These are phyloP conservation scores for Drosophila oshimai DNA, from an alignment of 1,140 invertebrate genomes.

Conservation along the genomic window DNA sequence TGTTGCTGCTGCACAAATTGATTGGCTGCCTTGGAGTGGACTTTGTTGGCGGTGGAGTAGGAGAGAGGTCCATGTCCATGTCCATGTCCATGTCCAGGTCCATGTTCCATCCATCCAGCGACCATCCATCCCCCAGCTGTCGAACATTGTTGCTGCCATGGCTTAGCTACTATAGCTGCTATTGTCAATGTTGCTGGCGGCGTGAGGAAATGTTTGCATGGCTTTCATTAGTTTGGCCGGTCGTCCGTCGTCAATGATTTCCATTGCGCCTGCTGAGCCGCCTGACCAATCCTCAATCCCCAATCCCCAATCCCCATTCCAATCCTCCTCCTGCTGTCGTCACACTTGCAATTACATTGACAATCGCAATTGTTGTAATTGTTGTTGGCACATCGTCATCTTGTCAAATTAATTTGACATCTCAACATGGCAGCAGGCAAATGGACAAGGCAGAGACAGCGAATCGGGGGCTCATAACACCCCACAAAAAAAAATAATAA, in stretches of 20 bases:
- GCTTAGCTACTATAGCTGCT: slow-evolving; percentile 14
- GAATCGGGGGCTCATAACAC: slow-evolving; percentile 14
- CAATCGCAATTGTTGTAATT: slow-evolving; percentile 75
- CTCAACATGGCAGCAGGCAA: slow-evolving; percentile 58
- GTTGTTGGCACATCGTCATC: slow-evolving; percentile 75
- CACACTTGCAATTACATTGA: slow-evolving; percentile 78
- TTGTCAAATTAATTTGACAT: slow-evolving; percentile 79
- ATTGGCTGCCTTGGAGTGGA: slow-evolving; percentile 58
- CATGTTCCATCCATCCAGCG: slow-evolving; percentile 66
- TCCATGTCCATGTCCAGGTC: slow-evolving; percentile 43
- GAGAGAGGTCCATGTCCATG: background rate
- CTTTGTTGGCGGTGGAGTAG: background rate
- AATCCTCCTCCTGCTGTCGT: slow-evolving; percentile 57
- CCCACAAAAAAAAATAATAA: background rate
- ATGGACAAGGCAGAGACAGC: slow-evolving; percentile 7
- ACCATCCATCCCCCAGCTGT: slow-evolving; percentile 58
- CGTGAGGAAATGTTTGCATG: slow-evolving; percentile 80
- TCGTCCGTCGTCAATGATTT: slow-evolving; percentile 57
- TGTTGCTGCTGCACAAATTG: slow-evolving; percentile 59
- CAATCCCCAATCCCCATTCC: slow-evolving; percentile 17
- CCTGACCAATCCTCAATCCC: slow-evolving; percentile 20
- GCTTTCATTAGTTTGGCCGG: slow-evolving; percentile 78
- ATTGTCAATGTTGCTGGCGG: slow-evolving; percentile 63
- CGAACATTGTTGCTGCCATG: slow-evolving; percentile 37
- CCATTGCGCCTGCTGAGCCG: slow-evolving; percentile 33